Evolutionary conservation across 2,888 invertebrate species (phyloP), one percentile per base, ranked within the genome.

Genomic region (Drosophila birchii): DNA sequence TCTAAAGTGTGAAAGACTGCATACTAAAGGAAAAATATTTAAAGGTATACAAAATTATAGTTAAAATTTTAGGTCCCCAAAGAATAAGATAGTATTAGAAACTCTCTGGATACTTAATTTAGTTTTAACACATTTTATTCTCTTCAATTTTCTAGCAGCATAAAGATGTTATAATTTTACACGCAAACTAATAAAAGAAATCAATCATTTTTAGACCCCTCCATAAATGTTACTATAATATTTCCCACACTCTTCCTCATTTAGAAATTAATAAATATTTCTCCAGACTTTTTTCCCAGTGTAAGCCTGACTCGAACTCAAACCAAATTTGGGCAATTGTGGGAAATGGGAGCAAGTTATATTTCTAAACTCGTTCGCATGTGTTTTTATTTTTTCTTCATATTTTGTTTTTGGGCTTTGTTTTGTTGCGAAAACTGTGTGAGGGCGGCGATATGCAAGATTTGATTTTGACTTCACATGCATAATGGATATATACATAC

Each of bases 371-470:
- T 66, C 78, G 78, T 51, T 73, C 68, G 47, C 74, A 76, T 62
- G 34, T 78, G 75, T 54, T 43, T 26, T 26, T 23, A 59, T 39
- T 41, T 18, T 54, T 23, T 26, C 18, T 8, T 49, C 16, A 34
- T 29, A 20, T 38, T 32, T 38, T 29, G 20, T 38, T 32, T 38
- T 51, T 44, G 11, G 36, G 14, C 8, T 16, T 47, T 32, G 34
- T 18, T 61, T 55, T 39, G 34, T 64, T 70, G 76, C 58, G 54
- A 76, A 77, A 51, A 66, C 55, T 69, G 64, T 60, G 64, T 64
- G 71, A 62, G 75, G 79, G 61, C 88, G 86, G 86, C 86, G 89
- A 86, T 86, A 86, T 88, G 89, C 75, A 78, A 88, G 83, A 86
- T 89, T 89, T 87, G 76, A 85, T 80, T 85, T 86, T 70, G 51